phyloP scores from a whole-genome alignment of 2,888 invertebrate species.

The Alsophila aescularia region DNA sequence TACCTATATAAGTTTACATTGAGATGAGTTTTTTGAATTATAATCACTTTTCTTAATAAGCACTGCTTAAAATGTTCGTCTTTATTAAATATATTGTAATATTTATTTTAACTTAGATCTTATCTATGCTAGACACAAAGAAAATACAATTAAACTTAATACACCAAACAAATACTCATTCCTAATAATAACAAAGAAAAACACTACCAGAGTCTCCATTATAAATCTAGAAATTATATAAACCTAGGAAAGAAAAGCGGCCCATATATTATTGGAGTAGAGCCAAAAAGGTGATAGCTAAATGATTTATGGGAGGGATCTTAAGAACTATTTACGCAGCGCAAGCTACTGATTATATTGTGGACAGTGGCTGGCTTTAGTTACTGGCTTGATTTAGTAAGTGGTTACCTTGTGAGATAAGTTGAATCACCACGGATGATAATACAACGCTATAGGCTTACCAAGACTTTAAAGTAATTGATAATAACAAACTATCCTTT shows the following conservation, averaged over 20 bases:
- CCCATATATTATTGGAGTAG: conserved; percentile 25
- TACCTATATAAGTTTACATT: too few relatives aligned
- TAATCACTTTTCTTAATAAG: too few relatives aligned
- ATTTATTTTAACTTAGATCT: too few relatives aligned
- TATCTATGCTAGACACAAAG: not conserved
- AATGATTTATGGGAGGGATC: conserved; percentile 32
- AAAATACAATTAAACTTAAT: not conserved
- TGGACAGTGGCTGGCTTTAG: not conserved
- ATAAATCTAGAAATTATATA: conserved; percentile 17
- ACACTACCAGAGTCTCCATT: not conserved
- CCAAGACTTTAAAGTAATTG: too few relatives aligned
- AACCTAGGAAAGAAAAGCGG: conserved; percentile 21
- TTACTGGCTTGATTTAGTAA: not conserved
- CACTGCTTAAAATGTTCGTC: too few relatives aligned
- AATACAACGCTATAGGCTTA: too few relatives aligned
- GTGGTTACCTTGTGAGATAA: not conserved
- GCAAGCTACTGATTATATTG: conserved; percentile 7
- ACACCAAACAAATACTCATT: not conserved
- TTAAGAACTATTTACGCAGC: conserved; percentile 2
- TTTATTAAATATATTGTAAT: too few relatives aligned
- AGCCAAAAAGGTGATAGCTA: conserved; percentile 32
- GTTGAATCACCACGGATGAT: too few relatives aligned
- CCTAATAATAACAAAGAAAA: conserved; percentile 6
- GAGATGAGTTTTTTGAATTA: too few relatives aligned
- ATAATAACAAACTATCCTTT: too few relatives aligned